Conservation (phyloP, 2,113 vertebrate genomes). For the Sakesphorus luctuosus region DNA sequence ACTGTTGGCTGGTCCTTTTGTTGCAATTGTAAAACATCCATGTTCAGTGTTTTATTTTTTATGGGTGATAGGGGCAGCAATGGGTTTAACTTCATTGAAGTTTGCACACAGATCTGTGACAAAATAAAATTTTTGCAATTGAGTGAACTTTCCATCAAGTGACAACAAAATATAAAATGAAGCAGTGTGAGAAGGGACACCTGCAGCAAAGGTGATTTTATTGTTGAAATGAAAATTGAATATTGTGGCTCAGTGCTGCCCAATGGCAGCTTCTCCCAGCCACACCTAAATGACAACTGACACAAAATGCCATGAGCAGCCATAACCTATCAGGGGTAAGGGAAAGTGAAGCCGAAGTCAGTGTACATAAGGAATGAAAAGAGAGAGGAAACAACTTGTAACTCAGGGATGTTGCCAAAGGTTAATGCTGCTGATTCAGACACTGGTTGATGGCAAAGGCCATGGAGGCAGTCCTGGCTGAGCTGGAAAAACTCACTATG, state of each 20-base stretch:
- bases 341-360: not conserved
- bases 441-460: not conserved
- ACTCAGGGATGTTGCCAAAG: not conserved
- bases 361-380: not conserved
- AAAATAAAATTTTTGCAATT: not conserved
- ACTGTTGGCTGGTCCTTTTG: not conserved
- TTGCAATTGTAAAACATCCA: not conserved
- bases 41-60: not conserved
- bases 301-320: not conserved
- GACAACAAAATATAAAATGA: not conserved
- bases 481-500: not conserved
- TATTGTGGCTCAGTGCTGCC: not conserved
- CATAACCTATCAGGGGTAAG: not conserved
- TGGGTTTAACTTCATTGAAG: not conserved
- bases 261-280: not conserved
- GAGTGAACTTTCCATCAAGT: not conserved
- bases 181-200: not conserved
- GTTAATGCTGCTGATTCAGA: not conserved
- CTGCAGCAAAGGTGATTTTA: not conserved
- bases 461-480: not conserved
- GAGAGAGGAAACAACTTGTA: not conserved
- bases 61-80: not conserved
- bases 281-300: not conserved
- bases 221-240: not conserved
- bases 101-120: fast-evolving